Conservation (phyloP, 2,797 vertebrate genomes). For the Esox masquinongy region DNA sequence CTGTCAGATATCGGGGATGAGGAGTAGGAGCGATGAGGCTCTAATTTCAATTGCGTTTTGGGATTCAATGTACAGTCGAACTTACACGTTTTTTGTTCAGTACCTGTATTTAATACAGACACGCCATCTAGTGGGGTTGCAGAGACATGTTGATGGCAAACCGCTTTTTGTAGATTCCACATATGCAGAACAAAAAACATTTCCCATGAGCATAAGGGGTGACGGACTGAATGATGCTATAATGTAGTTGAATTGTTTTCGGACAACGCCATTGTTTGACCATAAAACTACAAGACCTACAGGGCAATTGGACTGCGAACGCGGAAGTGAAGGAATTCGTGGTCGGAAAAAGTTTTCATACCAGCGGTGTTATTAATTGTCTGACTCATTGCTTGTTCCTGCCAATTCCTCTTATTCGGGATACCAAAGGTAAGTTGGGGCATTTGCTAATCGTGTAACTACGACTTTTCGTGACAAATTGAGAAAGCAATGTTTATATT, state of each 20-base stretch:
- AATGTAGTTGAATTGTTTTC: slow-evolving; percentile 41
- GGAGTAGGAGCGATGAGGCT: too few relatives aligned
- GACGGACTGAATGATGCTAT: too few relatives aligned
- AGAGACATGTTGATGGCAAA: background rate
- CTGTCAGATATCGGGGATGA: too few relatives aligned
- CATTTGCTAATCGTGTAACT: background rate
- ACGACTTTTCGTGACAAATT: background rate
- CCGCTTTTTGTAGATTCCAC: slow-evolving; percentile 42
- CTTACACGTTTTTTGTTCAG: too few relatives aligned
- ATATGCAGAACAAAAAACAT: slow-evolving; percentile 55
- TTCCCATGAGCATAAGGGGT: slow-evolving; percentile 13
- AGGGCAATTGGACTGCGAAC: background rate
- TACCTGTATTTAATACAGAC: too few relatives aligned
- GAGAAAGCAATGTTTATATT: background rate
- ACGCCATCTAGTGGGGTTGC: background rate
- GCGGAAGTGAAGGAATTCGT: slow-evolving; percentile 55
- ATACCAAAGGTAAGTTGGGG: slow-evolving; percentile 49
- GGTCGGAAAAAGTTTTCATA: slow-evolving; percentile 70
- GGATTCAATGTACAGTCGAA: too few relatives aligned
- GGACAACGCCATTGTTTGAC: fast-evolving
- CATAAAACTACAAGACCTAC: slow-evolving; percentile 54
- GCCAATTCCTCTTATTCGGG: slow-evolving; percentile 35
- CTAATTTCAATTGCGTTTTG: too few relatives aligned
- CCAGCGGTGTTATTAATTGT: slow-evolving; percentile 47
- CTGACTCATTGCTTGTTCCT: slow-evolving; percentile 14